Base-by-base conservation (phyloP, 2,888 invertebrate species). In the Lottia gigantea region DNA sequence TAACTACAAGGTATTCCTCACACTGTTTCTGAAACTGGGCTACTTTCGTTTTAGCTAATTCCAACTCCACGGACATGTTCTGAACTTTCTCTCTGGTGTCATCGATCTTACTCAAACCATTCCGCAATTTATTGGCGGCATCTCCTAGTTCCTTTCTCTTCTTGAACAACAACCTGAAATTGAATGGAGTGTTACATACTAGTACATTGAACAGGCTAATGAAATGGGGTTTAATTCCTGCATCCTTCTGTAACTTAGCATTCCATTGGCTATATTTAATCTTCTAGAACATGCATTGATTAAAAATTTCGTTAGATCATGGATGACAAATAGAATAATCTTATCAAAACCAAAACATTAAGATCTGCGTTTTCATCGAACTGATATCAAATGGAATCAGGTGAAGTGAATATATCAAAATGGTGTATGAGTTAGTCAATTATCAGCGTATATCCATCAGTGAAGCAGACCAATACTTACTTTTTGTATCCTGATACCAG, bases 31-130 rank as follows among this genome's bases (percentile, higher is more conserved):
- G 94, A 86, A 94, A 94, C 77, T 93, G 92, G 14, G 92, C 86
- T 61, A 91, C 90, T 82, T 90, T 87, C 11, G 92, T 91, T 90
- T 94, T 92, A 4, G 95, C 94, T 7, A 92, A 90, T 77, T 93
- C 95, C 71, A 96, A 88, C 84, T 96, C 95, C 16, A 93, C 91
- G 0, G 95, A 94, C 95, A 96, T 95, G 72, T 92, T 92, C 68
- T 93, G 92, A 0, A 96, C 96, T 87, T 93, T 94, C 76, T 90
- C 91, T 46, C 93, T 92, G 0, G 96, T 95, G 83, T 96, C 95
- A 80, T 95, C 94, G 70, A 96, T 95, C 90, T 96, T 96, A 64
- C 92, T 93, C 66, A 96, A 90, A 8, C 96, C 96, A 85, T 93
- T 94, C 62, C 84, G 84, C 40, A 96, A 89, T 86, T 95, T 95